These are phyloP conservation scores for Euzetes globulus DNA, from an alignment of 2,888 invertebrate genomes.

Conservation along the genomic window DNA sequence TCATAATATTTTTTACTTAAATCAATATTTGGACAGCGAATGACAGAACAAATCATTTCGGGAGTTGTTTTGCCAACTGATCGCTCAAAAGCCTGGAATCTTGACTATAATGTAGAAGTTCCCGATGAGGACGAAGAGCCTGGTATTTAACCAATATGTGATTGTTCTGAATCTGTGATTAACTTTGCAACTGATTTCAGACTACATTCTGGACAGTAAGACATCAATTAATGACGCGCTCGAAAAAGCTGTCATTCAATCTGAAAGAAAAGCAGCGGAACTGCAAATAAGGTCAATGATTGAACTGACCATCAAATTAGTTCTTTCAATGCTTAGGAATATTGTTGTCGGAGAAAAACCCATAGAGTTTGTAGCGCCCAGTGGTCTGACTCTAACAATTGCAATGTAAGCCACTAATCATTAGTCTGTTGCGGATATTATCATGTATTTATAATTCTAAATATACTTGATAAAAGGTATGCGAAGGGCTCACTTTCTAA, in stretches of 20 bases:
- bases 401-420: conserved; percentile 40
- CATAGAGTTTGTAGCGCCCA: conserved; percentile 42
- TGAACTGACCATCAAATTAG: conserved; percentile 42
- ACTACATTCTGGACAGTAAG: conserved; percentile 42
- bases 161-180: neutral
- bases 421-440: no score
- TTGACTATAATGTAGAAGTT: conserved; percentile 43
- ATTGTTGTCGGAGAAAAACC: conserved; percentile 43
- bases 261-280: conserved; percentile 42
- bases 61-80: conserved; percentile 43
- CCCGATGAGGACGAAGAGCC: conserved; percentile 42
- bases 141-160: conserved; percentile 1
- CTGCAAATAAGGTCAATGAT: conserved; percentile 41
- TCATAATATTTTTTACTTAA: neutral
- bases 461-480: conserved; percentile 38
- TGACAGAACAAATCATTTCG: conserved; percentile 42
- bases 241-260: conserved; percentile 41
- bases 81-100: conserved; percentile 41
- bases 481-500: conserved; percentile 42
- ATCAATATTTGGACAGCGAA: conserved; percentile 39
- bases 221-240: conserved; percentile 42
- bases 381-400: conserved; percentile 42
- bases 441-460: neutral
- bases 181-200: conserved; percentile 32
- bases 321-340: conserved; percentile 42